Conservation (phyloP, 2,888 invertebrate species). For the Alitta virens region DNA sequence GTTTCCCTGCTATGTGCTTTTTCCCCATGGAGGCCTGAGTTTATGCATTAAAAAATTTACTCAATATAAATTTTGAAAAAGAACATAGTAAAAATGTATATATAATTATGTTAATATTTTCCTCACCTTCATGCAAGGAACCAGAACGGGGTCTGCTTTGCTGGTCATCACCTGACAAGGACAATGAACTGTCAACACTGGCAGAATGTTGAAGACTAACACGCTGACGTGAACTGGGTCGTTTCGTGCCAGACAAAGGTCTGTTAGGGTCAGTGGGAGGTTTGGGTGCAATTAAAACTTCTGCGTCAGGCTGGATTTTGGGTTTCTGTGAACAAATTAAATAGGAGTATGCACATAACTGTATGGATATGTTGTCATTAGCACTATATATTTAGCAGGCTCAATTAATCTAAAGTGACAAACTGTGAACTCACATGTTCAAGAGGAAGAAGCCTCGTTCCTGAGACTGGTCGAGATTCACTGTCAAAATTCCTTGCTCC, state of each 20-base stretch:
- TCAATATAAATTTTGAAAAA: no score
- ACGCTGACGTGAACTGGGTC: slow-evolving; percentile 31
- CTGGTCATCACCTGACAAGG: no score
- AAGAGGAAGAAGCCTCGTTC: slow-evolving; percentile 48
- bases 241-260: slow-evolving; percentile 22
- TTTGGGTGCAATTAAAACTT: slow-evolving; percentile 43
- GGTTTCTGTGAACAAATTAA: slow-evolving; percentile 11
- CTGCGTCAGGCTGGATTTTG: slow-evolving; percentile 33
- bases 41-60: no score
- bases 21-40: no score
- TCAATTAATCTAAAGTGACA: no score
- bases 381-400: no score
- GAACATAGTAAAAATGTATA: not conserved
- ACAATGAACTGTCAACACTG: slow-evolving; percentile 32
- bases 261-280: slow-evolving; percentile 49
- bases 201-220: slow-evolving; percentile 27
- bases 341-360: not conserved
- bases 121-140: slow-evolving; percentile 20
- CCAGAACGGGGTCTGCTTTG: slow-evolving; percentile 3
- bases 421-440: slow-evolving; percentile 50
- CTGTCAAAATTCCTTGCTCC: slow-evolving; percentile 54
- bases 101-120: no score
- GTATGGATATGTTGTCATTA: no score
- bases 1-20: no score
- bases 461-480: slow-evolving; percentile 54